phyloP scores from a whole-genome alignment of 92 coral and sea anemone species.

The Porites cylindrica region DNA sequence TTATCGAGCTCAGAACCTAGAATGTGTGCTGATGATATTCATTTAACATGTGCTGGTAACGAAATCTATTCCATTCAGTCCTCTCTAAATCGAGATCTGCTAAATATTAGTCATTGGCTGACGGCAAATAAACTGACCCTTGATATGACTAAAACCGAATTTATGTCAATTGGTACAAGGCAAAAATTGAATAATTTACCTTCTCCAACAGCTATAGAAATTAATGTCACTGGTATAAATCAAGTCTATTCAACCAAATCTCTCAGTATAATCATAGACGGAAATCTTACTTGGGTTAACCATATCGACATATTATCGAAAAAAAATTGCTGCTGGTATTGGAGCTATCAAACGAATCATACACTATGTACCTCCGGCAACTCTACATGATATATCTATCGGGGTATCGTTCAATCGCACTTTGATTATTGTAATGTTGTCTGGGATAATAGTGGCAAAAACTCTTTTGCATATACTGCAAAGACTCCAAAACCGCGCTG shows the following conservation, averaged over 20 bases:
- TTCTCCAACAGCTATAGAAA: not conserved
- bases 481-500: too few species aligned
- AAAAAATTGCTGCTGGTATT: not conserved
- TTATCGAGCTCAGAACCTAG: too few species aligned
- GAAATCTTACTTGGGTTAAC: not conserved
- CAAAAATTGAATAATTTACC: slow-evolving; percentile 2
- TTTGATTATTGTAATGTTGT: too few species aligned
- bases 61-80: not conserved
- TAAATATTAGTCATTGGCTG: not conserved
- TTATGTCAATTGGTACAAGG: not conserved
- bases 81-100: not conserved
- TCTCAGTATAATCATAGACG: not conserved
- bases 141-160: not conserved
- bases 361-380: too few species aligned
- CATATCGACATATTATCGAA: not conserved
- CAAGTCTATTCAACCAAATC: not conserved
- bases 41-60: not conserved
- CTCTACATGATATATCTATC: too few species aligned
- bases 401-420: too few species aligned
- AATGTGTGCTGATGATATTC: too few species aligned
- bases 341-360: not conserved
- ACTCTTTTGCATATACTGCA: too few species aligned
- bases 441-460: too few species aligned
- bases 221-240: not conserved
- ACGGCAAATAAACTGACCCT: not conserved